Evolutionary conservation across 64 coral and sea anemone genomes (phyloP), one percentile per base, ranked within the genome.

Genomic region (Porites lutea): DNA sequence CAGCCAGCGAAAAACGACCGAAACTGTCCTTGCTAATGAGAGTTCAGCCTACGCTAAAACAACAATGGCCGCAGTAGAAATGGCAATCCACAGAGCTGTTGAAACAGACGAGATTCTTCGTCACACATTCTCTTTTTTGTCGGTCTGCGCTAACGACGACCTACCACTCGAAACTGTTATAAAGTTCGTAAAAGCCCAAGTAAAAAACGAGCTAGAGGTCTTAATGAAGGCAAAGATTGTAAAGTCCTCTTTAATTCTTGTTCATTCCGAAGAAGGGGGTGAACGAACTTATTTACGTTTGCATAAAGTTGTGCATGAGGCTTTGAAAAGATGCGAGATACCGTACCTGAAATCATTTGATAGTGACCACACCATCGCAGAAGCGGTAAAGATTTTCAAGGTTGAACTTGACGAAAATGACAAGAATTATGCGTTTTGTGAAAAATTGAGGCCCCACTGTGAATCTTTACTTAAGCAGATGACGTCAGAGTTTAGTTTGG

Each of bases 131-230:
- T 51, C 82, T 45, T 89, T 84, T 21, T 75, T 94, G n/a, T 74
- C 92, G 4, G 54, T 84, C 4, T 52, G 89, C 5, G 71, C 92
- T 37, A n/a, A 43, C 19, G 92, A 94, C 23, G 59, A 18, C 2
- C 52, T 94, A 21, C 72, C 92, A 3, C 67, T 94, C 14, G 68
- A 84, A 19, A 65, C 82, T 77, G 71, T 94, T 90, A 77, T 63
- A 12, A 74, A 69, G 22, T 85, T 89, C 52, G 89, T 84, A 19
- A 57, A 83, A 21, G 62, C 27, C 3, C 78, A 18, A 7, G 43
- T 86, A 74, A 44, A 69, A 14, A 44, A 86, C 46, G 44, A 82
- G 76, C 79, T 74, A 23, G 79, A 82, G 83, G 27, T 74, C 16
- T 22, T 73, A 13, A 59, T 91, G 2, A 65, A 70, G 74, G 48